Conservation (phyloP, 2,888 invertebrate genomes). For the Metallyticus violacea region DNA sequence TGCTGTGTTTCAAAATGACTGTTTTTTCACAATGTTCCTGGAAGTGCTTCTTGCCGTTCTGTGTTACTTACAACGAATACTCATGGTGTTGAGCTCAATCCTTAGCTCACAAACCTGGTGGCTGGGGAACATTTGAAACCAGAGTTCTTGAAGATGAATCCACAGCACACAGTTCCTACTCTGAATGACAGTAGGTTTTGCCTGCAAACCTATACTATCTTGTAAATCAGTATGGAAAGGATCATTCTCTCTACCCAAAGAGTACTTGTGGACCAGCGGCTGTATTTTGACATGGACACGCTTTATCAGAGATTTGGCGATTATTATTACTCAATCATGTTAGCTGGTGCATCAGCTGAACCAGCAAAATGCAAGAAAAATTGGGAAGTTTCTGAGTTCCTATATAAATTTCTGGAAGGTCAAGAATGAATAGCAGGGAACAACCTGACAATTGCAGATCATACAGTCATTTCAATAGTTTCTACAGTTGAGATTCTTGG, state of each 20-base stretch:
- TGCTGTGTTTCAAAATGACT: slow-evolving; percentile 47
- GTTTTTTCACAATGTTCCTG: slow-evolving; percentile 62
- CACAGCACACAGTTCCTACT: slow-evolving; percentile 62
- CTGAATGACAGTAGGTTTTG: slow-evolving; percentile 68
- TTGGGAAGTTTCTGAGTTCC: slow-evolving; percentile 62
- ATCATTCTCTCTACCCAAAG: slow-evolving; percentile 62
- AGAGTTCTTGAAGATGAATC: slow-evolving; percentile 70
- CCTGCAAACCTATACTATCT: slow-evolving; percentile 68
- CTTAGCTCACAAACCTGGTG: slow-evolving; percentile 59
- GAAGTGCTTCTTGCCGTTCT: slow-evolving; percentile 64
- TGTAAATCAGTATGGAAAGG: slow-evolving; percentile 61
- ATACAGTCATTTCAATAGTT: slow-evolving; percentile 63
- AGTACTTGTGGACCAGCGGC: slow-evolving; percentile 61
- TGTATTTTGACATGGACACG: slow-evolving; percentile 61
- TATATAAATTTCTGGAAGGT: slow-evolving; percentile 70
- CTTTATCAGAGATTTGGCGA: slow-evolving; percentile 53
- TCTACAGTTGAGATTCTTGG: slow-evolving; percentile 62
- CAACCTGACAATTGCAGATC: slow-evolving; percentile 73
- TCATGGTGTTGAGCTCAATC: slow-evolving; percentile 62
- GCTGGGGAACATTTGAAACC: slow-evolving; percentile 65
- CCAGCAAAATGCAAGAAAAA: slow-evolving; percentile 66
- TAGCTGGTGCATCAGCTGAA: slow-evolving; percentile 60
- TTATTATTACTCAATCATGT: slow-evolving; percentile 61
- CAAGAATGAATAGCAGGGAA: slow-evolving; percentile 70
- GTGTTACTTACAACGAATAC: slow-evolving; percentile 64